Evolutionary conservation across 2,797 vertebrate genomes (phyloP).

Genomic region (Erethizon dorsatum): DNA sequence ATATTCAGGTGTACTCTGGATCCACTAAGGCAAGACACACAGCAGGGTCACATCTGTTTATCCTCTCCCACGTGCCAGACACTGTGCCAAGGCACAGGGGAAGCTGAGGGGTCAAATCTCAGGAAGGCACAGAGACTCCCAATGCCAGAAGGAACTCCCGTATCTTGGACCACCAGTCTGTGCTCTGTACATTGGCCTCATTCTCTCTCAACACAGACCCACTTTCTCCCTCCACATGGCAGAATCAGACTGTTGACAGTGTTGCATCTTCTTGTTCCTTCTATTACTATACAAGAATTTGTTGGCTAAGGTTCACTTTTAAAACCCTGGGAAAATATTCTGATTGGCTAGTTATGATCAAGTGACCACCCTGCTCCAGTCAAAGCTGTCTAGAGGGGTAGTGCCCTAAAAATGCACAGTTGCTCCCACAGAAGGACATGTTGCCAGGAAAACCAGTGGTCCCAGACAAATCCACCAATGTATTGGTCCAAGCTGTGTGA

Average conservation of each 20-base stretch:
- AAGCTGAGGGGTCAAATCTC: not conserved
- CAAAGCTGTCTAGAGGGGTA: not conserved
- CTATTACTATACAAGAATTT: not conserved
- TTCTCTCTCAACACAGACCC: not conserved
- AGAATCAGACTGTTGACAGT: not conserved
- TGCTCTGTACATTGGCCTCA: not conserved
- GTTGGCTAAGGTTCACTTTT: not conserved
- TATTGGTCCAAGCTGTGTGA: not conserved
- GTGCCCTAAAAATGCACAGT: not conserved
- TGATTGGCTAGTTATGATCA: not conserved
- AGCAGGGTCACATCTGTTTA: not conserved
- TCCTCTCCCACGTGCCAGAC: not conserved
- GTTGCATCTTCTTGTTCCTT: not conserved
- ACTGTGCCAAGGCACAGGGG: not conserved
- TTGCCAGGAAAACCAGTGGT: not conserved
- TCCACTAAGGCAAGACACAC: not conserved
- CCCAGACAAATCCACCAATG: not conserved
- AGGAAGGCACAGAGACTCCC: not conserved
- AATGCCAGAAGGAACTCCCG: not conserved
- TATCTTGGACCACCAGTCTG: not conserved
- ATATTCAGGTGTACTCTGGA: not conserved
- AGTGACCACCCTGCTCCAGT: not conserved
- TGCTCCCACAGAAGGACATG: not conserved
- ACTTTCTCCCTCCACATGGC: not conserved
- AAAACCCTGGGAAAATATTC: conserved; percentile 18